Evolutionary conservation across 35 echinoderm and acorn worm genomes (phyloP).

Genomic region (Ophioderma brevispina): DNA sequence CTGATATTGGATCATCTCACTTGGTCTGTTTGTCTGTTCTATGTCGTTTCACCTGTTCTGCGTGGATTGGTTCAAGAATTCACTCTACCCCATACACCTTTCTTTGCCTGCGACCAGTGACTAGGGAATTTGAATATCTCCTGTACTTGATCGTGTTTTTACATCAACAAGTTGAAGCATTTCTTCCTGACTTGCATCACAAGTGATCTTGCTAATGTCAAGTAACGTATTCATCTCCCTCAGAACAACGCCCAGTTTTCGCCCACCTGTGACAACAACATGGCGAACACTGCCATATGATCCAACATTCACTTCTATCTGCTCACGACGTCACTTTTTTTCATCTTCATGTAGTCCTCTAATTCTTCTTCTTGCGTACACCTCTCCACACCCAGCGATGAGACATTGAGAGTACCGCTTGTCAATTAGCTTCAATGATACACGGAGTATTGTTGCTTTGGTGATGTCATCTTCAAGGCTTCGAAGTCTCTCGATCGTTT

Average conservation of each 20-base stretch:
- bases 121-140: constrained; percentile 30
- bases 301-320: constrained; percentile 40
- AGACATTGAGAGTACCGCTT: constrained; percentile 13
- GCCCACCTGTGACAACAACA: constrained; percentile 24
- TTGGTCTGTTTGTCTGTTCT: background rate
- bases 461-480: constrained; percentile 25
- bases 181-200: background rate
- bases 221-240: constrained; percentile 21
- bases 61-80: constrained; percentile 22
- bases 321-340: background rate
- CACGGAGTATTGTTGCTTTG: background rate
- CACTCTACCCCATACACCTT: constrained; percentile 30
- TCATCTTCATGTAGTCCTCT: background rate
- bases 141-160: background rate
- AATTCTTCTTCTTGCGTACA: background rate
- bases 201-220: constrained; percentile 15
- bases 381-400: background rate
- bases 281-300: constrained; percentile 33
- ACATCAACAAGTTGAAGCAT: background rate
- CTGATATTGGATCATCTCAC: background rate
- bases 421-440: constrained; percentile 21
- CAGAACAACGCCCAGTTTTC: constrained; percentile 38
- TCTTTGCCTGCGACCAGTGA: constrained; percentile 25
- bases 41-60: background rate
- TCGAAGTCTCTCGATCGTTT: constrained; percentile 26